Base-by-base conservation (phyloP, 2,113 vertebrate genomes). In the Leptocoma aspasia region DNA sequence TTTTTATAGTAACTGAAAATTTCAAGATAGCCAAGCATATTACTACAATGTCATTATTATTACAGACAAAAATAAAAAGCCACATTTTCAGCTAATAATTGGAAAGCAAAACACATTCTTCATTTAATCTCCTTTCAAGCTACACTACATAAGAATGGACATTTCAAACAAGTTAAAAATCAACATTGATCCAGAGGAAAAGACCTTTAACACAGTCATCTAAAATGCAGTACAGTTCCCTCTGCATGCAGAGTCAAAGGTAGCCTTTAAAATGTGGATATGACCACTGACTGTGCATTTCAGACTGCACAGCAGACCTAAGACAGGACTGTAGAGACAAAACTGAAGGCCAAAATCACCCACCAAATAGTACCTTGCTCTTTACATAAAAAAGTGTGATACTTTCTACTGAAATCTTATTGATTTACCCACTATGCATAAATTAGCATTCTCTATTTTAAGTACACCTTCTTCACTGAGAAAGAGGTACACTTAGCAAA, bases 121-220 rank as follows among this genome's bases (percentile, higher is more conserved):
- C 57, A 82, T 94, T 70, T 95, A 93, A 95, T 85, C 57, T 85
- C 69, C 54, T 96, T 96, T 96, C 83, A 97, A 96, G 66, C 50
- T 91, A 53, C 30, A 82, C 80, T 93, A 52, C 73, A 87, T 94
- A 87, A 96, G 87, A 96, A 92, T 60, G 71, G 57, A 83, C 66
- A 86, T 92, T 89, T 95, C 81, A 93, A 96, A 81, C 81, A 92
- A 77, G 82, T 77, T 89, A 93, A 97, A 97, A 95, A 83, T 95
- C 65, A 94, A 63, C 21, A 86, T 5, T 66, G 61, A 88, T 73
- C 50, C 49, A 75, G 80, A 94, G 82, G 83, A 92, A 84, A 89
- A 68, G 15, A 63, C 11, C 11, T 91, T 79, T 54, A 1, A 7
- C 21, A 42, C 60, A 17, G 28, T 60, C 73, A 77, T 65, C n/a